phyloP scores from a whole-genome alignment of 2,888 invertebrate genomes.

The Eupithecia inturbata region DNA sequence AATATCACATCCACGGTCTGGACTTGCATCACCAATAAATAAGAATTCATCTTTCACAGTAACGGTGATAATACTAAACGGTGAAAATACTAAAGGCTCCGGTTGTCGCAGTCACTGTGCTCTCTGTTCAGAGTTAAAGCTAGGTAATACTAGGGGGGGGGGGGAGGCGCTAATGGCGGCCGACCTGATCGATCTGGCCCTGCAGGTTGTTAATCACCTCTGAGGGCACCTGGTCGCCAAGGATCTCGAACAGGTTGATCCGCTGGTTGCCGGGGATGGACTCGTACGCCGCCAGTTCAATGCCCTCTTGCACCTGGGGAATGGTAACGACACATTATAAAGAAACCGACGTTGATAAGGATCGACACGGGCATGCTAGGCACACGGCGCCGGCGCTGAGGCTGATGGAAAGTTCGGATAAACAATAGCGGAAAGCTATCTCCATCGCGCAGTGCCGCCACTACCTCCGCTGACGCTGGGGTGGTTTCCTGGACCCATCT shows the following conservation, averaged over 20 bases:
- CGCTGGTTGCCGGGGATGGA: conserved; percentile 93
- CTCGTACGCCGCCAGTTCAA: conserved; percentile 93
- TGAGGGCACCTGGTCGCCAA: conserved; percentile 93
- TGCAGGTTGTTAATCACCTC: conserved; percentile 95
- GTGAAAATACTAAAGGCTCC: conserved; percentile 36
- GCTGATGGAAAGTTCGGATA: conserved; percentile 22
- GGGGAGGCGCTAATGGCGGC: conserved; percentile 79
- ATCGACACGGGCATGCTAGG: background rate
- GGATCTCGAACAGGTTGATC: conserved; percentile 92
- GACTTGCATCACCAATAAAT: conserved; percentile 76
- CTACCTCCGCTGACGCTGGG: background rate
- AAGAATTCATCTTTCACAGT: conserved; percentile 44
- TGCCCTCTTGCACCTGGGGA: conserved; percentile 91
- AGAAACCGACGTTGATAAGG: background rate
- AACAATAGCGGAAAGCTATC: background rate
- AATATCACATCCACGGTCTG: conserved; percentile 77
- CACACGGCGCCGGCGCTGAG: background rate
- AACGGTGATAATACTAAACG: conserved; percentile 43
- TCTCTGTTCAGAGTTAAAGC: conserved; percentile 8
- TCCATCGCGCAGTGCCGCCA: background rate
- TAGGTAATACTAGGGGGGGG: background rate
- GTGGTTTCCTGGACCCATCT: background rate
- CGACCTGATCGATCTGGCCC: conserved; percentile 92
- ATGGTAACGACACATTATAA: background rate
- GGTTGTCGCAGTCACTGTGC: conserved; percentile 20